phyloP scores from a whole-genome alignment of 2,888 invertebrate species.

The Octonoba sinensis region DNA sequence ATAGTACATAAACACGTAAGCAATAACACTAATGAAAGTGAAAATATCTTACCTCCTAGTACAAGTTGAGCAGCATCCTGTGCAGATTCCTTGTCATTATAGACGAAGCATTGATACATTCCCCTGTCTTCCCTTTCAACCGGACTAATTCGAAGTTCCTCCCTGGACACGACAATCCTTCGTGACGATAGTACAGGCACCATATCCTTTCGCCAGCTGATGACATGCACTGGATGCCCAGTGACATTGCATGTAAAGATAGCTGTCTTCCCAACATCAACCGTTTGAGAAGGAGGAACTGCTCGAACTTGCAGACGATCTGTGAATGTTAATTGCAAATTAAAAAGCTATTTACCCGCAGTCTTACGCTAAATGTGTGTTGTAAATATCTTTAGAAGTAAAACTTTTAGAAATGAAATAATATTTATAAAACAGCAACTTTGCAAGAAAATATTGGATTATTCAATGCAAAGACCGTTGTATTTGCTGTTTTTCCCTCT shows the following conservation, averaged over 20 bases:
- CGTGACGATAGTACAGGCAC: slow-evolving; percentile 47
- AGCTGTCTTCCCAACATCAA: slow-evolving; percentile 62
- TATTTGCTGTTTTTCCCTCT: too few species aligned
- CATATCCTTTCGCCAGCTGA: slow-evolving; percentile 62
- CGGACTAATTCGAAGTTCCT: slow-evolving; percentile 62
- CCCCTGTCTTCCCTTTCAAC: slow-evolving; percentile 65
- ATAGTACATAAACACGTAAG: too few species aligned
- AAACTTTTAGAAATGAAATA: too few species aligned
- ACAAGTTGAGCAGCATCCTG: slow-evolving; percentile 86
- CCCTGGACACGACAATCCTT: slow-evolving; percentile 59
- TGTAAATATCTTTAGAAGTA: too few species aligned
- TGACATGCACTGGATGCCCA: slow-evolving; percentile 57
- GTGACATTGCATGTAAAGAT: slow-evolving; percentile 54
- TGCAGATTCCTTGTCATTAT: slow-evolving; percentile 87
- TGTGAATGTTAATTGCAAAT: neutral
- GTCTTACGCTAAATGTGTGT: neutral
- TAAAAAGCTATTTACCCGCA: neutral
- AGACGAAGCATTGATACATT: slow-evolving; percentile 83
- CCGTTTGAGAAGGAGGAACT: slow-evolving; percentile 52
- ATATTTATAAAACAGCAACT: too few species aligned
- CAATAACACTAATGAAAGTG: too few species aligned
- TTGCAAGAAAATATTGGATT: too few species aligned
- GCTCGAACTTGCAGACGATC: slow-evolving; percentile 52
- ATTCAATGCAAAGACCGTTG: too few species aligned
- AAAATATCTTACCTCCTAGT: slow-evolving; percentile 78